A percentile compares a stretch with the other conserved stretches of the same genome.
Evolutionary conservation across 2,797 vertebrate species (phyloP).

Genomic region (Austrolebias charrua): DNA sequence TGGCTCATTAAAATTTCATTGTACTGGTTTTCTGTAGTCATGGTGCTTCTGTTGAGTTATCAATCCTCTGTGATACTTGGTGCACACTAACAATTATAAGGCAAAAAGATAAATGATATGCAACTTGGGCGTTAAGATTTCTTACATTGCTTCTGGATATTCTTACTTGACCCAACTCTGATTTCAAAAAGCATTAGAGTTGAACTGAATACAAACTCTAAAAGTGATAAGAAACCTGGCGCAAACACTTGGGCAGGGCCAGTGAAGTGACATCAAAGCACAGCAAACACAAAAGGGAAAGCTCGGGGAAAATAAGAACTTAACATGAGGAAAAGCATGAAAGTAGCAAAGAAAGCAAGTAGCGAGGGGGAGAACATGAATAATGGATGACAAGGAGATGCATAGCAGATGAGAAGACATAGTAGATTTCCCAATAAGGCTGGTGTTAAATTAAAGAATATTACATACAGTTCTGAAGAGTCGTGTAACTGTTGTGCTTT

Average conservation of each 20-base stretch:
- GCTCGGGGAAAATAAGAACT: slow-evolving; percentile 48
- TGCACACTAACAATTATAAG: slow-evolving; percentile 35
- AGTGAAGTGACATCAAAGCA: slow-evolving; percentile 59
- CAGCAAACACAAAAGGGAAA: slow-evolving; percentile 44
- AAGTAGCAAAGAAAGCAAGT: slow-evolving; percentile 42
- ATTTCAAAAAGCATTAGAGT: slow-evolving; percentile 20
- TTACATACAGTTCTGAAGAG: slow-evolving; percentile 20
- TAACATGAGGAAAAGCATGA: slow-evolving; percentile 46
- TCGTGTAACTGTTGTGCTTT: background rate
- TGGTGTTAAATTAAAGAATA: slow-evolving; percentile 41
- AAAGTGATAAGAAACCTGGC: slow-evolving; percentile 43
- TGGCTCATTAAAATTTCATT: slow-evolving; percentile 54
- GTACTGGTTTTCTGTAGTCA: slow-evolving; percentile 23
- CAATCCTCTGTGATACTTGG: slow-evolving; percentile 12
- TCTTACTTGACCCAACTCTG: background rate
- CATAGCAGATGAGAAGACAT: slow-evolving; percentile 71
- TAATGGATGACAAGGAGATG: slow-evolving; percentile 64
- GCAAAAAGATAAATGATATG: slow-evolving; percentile 1
- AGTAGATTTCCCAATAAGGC: slow-evolving; percentile 41
- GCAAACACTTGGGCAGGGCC: slow-evolving; percentile 52
- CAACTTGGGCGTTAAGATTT: slow-evolving; percentile 6
- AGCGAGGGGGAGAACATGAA: slow-evolving; percentile 61
- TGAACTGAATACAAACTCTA: slow-evolving; percentile 36
- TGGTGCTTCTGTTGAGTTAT: background rate
- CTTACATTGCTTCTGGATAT: background rate